Base-by-base conservation (phyloP, 2,888 invertebrate species). In the Brachyopa scutellaris region DNA sequence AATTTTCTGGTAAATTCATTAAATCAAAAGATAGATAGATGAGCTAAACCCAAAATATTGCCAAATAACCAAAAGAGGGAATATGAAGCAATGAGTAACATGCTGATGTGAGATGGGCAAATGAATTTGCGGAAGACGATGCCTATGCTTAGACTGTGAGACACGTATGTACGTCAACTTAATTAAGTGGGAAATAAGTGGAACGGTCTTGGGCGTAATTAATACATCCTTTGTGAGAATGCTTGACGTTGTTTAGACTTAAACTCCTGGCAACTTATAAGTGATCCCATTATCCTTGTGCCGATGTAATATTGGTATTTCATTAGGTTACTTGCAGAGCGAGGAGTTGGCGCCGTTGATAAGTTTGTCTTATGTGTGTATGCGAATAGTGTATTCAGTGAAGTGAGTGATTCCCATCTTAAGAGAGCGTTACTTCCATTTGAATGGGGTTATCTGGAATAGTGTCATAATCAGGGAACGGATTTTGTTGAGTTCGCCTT, bases 171-270 rank as follows among this genome's bases (percentile, higher is more conserved):
- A 38, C 38, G 51, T 51, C 64, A 64, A 51, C 51, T 51, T 64
- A 64, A 64, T 64, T 51, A 64, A 64, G 40, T 64, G 51, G 51
- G 29, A 51, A 51, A 64, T 64, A 64, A 64, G 51, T 64, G 64
- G 17, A 17, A 17, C 8, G 49, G 49, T 19, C 38, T 64, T 17
- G 64, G 40, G 40, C 51, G 64, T 51, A 64, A 64, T 64, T 51
- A 64, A 64, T 64, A 64, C 17, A 11, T 38, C 38, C 49, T 49
- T 51, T 40, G 33, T 26, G 21, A 62, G 61, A 36, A 45, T 62
- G 17, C 38, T 38, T 26, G 49, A 38, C 49, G 49, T 49, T 49
- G 49, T 40, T 57, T 36, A 36, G 38, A 49, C 64, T 38, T 38
- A 23, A 57, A 57, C 57, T 40, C 21, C 21, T 26, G 38, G 38